phyloP scores from a whole-genome alignment of 2,797 vertebrate species.

The Pipistrellus kuhlii region DNA sequence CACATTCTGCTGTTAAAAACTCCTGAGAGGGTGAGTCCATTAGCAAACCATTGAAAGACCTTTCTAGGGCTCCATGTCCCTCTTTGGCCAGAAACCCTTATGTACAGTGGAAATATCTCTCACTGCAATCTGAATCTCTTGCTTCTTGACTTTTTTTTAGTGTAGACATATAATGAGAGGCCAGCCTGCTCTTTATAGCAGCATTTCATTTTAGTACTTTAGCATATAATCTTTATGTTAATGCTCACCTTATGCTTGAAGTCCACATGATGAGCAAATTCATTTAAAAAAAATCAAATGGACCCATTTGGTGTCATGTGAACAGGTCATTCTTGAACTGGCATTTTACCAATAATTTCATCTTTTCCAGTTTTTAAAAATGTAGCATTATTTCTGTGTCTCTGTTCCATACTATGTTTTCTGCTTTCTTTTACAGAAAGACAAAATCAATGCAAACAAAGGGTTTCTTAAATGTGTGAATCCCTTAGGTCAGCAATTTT shows the following conservation, averaged over 20 bases:
- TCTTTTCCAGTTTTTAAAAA: constrained; percentile 53
- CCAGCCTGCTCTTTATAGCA: neutral
- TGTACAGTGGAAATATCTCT: neutral
- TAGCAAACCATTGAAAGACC: neutral
- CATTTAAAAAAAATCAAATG: constrained; percentile 26
- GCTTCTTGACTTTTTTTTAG: neutral
- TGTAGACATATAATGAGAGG: constrained; percentile 28
- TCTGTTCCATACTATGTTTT: constrained; percentile 31
- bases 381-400: constrained; percentile 42
- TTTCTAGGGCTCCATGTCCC: neutral
- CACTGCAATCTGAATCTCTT: constrained; percentile 39
- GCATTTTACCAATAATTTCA: constrained; percentile 20
- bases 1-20: neutral
- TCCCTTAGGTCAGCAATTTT: constrained; percentile 19
- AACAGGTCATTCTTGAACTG: constrained; percentile 38
- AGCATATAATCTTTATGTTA: constrained; percentile 19
- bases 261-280: neutral
- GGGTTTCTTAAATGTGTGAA: constrained; percentile 65
- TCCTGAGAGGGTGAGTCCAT: neutral
- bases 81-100: constrained; percentile 44
- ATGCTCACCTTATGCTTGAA: constrained; percentile 40
- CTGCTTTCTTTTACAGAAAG: constrained; percentile 45
- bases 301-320: constrained; percentile 25
- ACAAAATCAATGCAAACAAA: constrained; percentile 48
- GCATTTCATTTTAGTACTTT: constrained; percentile 57